Evolutionary conservation across 2,113 vertebrate species (phyloP), one percentile per base, ranked within the genome.

Genomic region (Alethe diademata): DNA sequence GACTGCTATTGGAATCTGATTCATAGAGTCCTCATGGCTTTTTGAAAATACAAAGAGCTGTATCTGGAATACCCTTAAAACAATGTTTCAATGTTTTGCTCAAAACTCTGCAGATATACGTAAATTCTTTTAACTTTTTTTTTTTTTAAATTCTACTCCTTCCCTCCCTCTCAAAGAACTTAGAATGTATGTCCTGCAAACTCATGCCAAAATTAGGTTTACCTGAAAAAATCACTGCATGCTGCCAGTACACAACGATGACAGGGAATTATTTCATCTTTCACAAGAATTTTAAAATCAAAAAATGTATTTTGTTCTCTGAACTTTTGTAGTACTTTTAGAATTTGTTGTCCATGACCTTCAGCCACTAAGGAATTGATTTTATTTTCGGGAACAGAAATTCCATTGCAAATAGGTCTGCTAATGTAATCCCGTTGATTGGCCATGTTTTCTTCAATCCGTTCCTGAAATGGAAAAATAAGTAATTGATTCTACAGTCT

Each of bases 171-270:
- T 36, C 47, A 75, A 56, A 80, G 40, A 65, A 79, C 19, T 86
- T 78, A 56, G 3, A 86, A 80, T 70, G 6, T 12, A 74, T 70
- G 88, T 86, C 19, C 78, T 87, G 40, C 66, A 96, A 88, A 96
- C 5, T 61, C 56, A 97, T 11, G 43, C 18, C 58, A 40, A 93
- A 82, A 90, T 48, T 43, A 89, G 23, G 20, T 92, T 94, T 98
- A 99, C 99, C 99, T 99, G 98, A 99, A 99, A 97, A 99, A 99
- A 97, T 99, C 99, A 97, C 99, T 99, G 97, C 98, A 99, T 8
- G 99, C 99, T 43, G 99, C 99, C 81, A 99, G 98, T 82, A 99
- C 99, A 96, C 99, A 99, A 80, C 99, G 98, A 94, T 99, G 99
- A 89, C 99, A 99, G 28, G 98, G 98, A 73, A 99, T 98, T 66